Evolutionary conservation across 2,888 invertebrate genomes (phyloP).

Genomic region (Dynastes grantii): DNA sequence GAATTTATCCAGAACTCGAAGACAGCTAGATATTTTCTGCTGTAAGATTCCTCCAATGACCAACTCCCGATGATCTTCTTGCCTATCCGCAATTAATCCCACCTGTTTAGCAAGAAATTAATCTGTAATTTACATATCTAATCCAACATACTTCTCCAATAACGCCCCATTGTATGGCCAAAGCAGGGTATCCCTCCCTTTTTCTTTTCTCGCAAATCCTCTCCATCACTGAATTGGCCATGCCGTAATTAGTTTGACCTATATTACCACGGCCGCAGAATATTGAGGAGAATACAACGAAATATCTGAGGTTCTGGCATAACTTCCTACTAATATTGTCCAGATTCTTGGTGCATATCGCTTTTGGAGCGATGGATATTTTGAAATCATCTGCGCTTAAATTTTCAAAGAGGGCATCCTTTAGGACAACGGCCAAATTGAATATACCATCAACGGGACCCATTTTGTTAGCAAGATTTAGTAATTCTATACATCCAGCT

Average conservation of each 20-base stretch:
- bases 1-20: conserved; percentile 78
- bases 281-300: conserved; percentile 94
- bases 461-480: conserved; percentile 76
- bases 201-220: conserved; percentile 85
- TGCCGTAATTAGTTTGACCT: conserved; percentile 93
- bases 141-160: conserved; percentile 5
- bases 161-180: conserved; percentile 92
- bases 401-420: conserved; percentile 85
- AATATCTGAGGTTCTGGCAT: conserved; percentile 76
- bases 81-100: conserved; percentile 77
- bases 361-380: conserved; percentile 84
- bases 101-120: conserved; percentile 64
- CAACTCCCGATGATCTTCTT: conserved; percentile 52
- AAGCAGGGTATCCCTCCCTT: conserved; percentile 80
- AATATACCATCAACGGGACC: conserved; percentile 89
- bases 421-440: conserved; percentile 88
- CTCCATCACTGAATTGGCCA: conserved; percentile 93
- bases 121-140: background rate
- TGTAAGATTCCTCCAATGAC: conserved; percentile 77
- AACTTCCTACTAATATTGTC: conserved; percentile 78
- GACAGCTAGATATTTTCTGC: conserved; percentile 78
- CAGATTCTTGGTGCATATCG: conserved; percentile 84
- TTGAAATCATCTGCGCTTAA: conserved; percentile 81
- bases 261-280: conserved; percentile 93
- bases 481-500: conserved; percentile 80